phyloP scores from a whole-genome alignment of 2,797 vertebrate species.

The Cirrhinus molitorella region DNA sequence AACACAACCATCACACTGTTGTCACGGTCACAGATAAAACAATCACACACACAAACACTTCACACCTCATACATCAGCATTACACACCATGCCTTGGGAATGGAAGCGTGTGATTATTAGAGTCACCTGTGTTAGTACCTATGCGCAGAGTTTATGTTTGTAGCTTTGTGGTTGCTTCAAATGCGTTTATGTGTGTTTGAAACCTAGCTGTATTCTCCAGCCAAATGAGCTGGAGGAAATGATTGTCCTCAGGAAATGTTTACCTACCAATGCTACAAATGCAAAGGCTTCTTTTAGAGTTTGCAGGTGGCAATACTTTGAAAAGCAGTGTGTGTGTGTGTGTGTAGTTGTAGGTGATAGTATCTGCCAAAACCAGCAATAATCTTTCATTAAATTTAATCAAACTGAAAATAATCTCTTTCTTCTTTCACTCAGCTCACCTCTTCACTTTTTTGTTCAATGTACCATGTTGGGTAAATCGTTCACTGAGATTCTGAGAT shows the following conservation, averaged over 20 bases:
- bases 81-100: constrained; percentile 60
- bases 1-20: constrained; percentile 76
- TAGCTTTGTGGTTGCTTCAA: neutral
- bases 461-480: constrained; percentile 33
- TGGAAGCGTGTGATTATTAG: constrained; percentile 17
- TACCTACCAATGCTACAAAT: neutral
- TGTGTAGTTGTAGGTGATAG: constrained; percentile 1
- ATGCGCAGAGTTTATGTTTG: neutral
- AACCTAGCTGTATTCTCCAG: neutral
- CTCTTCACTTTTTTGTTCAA: constrained; percentile 33
- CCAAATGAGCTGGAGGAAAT: neutral
- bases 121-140: constrained; percentile 11
- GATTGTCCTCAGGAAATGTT: neutral
- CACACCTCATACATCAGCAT: constrained; percentile 81
- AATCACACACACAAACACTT: constrained; percentile 68
- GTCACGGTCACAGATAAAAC: constrained; percentile 74
- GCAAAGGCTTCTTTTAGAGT: neutral
- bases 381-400: neutral
- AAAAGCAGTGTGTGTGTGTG: neutral
- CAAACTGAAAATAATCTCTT: constrained; percentile 16
- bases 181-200: neutral
- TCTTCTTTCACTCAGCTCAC: constrained; percentile 27
- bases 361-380: constrained; percentile 14
- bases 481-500: constrained; percentile 40
- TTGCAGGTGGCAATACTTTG: neutral